Base-by-base conservation (phyloP, 2,888 invertebrate genomes). In the Ophion ventricosus region DNA sequence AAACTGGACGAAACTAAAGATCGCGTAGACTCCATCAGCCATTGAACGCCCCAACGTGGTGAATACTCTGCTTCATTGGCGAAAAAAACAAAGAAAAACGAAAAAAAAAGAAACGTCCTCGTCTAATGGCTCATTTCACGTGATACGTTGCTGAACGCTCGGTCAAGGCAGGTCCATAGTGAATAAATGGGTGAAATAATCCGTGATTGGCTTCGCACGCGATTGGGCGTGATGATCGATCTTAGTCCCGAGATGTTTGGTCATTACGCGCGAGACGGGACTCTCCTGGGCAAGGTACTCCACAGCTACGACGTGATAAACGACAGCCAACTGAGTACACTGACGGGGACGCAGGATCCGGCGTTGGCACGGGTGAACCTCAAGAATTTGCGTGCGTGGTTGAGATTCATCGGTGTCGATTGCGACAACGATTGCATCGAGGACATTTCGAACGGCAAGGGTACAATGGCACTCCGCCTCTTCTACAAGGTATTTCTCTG, bases 401-500 rank as follows among this genome's bases (percentile, higher is more conserved):
- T 96, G 54, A 92, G 91, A 3, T 93, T 93, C 61, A 87, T 96
- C 3, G 94, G 94, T 63, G 93, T 96, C 0, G 87, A 92, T 66
- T 90, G 95, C 84, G 92, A 90, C 64, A 93, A 94, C 26, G 88
- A 93, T 2, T 94, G 94, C 75, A 88, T 95, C 66, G 90, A 92
- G 2, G 94, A 94, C 75, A 93, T 96, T 20, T 94, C 94, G 83
- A 93, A 88, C 59, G 90, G 89, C 26, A 89, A 89, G 81, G 94
- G 95, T 3, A 94, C 94, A 10, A 91, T 94, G 0, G 92, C 95
- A 7, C 91, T 95, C 4, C 94, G 95, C 43, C 88, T 96, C 1
- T 95, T 96, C 90, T 96, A 96, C 91, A 94, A 95, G 90, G 91
- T 96, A 4, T 96, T 95, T 89, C 92, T 96, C 10, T 94, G 94